phyloP scores from a whole-genome alignment of 2,797 vertebrate species.

The Manis crassicaudata region DNA sequence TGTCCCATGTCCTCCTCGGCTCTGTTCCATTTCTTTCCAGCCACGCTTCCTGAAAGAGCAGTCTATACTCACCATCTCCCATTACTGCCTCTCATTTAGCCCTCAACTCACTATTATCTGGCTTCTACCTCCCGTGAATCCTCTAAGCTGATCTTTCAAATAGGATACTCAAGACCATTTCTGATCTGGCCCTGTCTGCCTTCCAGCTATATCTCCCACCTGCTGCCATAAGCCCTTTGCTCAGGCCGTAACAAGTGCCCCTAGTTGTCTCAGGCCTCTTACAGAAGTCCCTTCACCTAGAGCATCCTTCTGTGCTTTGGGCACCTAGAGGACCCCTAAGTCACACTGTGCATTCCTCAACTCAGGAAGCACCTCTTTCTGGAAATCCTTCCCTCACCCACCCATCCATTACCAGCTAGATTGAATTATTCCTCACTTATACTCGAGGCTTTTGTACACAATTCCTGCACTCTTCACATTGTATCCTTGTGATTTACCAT shows the following conservation, averaged over 20 bases:
- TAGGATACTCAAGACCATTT: background rate
- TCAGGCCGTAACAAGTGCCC: background rate
- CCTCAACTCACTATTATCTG: background rate
- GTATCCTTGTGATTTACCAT: background rate
- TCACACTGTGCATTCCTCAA: background rate
- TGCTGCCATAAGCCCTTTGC: background rate
- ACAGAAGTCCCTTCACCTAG: background rate
- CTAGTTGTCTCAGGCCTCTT: background rate
- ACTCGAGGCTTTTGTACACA: background rate
- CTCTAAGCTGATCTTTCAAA: background rate
- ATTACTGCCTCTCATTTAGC: background rate
- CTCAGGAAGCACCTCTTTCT: background rate
- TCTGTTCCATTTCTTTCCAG: constrained; percentile 7
- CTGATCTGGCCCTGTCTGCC: background rate
- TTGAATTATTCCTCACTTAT: background rate
- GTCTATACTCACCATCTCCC: background rate
- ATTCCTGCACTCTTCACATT: background rate
- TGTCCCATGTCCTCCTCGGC: background rate
- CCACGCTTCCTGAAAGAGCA: background rate
- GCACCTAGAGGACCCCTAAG: background rate
- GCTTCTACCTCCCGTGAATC: background rate
- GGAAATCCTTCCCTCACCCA: background rate
- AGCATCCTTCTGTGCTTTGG: background rate
- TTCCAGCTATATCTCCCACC: background rate
- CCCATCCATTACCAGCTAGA: background rate